phyloP scores from a whole-genome alignment of 2,113 vertebrate genomes.

The Brachirus orientalis region DNA sequence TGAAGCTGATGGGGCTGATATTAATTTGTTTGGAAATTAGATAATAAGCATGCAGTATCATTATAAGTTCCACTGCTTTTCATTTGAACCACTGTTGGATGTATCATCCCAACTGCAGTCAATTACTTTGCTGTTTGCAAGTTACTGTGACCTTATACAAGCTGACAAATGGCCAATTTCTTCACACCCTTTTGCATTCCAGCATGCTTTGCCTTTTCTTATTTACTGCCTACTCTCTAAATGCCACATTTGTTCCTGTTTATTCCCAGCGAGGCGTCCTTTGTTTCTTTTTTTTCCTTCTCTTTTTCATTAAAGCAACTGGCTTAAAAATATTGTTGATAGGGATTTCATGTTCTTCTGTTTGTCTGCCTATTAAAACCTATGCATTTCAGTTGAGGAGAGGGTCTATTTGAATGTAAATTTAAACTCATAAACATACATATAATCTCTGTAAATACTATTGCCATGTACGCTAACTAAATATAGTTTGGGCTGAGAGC shows the following conservation, averaged over 20 bases:
- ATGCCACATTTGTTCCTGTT: constrained; percentile 74
- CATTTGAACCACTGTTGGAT: constrained; percentile 29
- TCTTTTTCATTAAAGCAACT: constrained; percentile 20
- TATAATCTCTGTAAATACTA: constrained; percentile 22
- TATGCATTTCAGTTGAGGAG: too few relatives aligned
- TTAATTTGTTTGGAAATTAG: constrained; percentile 48
- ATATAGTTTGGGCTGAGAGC: constrained; percentile 40
- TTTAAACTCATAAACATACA: constrained; percentile 19
- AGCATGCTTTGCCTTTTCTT: constrained; percentile 55
- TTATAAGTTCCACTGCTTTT: constrained; percentile 42
- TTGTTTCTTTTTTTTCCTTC: constrained; percentile 10
- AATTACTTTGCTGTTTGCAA: constrained; percentile 61
- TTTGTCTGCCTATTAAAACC: too few relatives aligned
- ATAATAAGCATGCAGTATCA: constrained; percentile 46
- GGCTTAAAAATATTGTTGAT: constrained; percentile 25
- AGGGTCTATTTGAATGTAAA: background rate
- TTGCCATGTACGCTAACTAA: constrained; percentile 17
- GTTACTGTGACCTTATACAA: constrained; percentile 76
- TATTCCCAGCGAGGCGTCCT: constrained; percentile 42
- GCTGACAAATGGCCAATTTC: constrained; percentile 77
- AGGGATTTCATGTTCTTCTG: constrained; percentile 23
- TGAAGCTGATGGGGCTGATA: constrained; percentile 23
- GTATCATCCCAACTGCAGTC: constrained; percentile 43
- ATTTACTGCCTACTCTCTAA: constrained; percentile 73
- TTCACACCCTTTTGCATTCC: constrained; percentile 51